Evolutionary conservation across 1,140 invertebrate genomes (phyloP).

Genomic region (Cheumatopsyche charites): DNA sequence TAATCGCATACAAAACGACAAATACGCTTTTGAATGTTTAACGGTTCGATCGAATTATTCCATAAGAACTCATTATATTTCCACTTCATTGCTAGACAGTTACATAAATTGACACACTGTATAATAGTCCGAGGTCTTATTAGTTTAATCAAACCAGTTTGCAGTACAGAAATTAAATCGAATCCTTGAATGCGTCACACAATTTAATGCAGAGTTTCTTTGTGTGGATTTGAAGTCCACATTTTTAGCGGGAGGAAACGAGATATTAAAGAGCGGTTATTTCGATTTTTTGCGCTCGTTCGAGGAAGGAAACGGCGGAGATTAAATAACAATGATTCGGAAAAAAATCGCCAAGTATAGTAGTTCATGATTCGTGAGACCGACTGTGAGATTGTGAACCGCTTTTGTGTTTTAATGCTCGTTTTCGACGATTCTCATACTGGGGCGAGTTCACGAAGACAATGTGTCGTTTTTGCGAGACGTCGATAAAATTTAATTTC

Average conservation of each 20-base stretch:
- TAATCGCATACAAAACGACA: not conserved
- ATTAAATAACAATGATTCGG: too few species aligned
- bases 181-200: too few species aligned
- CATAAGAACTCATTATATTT: conserved; percentile 22
- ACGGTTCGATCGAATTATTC: conserved; percentile 7
- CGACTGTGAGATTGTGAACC: not conserved
- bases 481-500: too few species aligned
- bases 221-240: too few species aligned
- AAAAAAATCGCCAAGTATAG: not conserved
- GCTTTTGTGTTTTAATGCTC: too few species aligned
- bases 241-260: not conserved
- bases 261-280: conserved; percentile 1
- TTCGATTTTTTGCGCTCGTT: not conserved
- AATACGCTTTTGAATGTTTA: not conserved
- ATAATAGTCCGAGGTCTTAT: not conserved
- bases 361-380: not conserved
- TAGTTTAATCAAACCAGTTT: not conserved
- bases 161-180: too few species aligned
- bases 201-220: not conserved
- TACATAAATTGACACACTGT: conserved; percentile 15
- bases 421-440: too few species aligned
- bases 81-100: conserved; percentile 26
- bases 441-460: too few species aligned
- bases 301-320: conserved; percentile 1
- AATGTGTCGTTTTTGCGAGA: too few species aligned